A percentile compares a stretch with the other conserved stretches of the same genome.
These are phyloP conservation scores for Pseudolaguvia tuberculata DNA, from an alignment of 2,113 vertebrate genomes.

Conservation along the genomic window DNA sequence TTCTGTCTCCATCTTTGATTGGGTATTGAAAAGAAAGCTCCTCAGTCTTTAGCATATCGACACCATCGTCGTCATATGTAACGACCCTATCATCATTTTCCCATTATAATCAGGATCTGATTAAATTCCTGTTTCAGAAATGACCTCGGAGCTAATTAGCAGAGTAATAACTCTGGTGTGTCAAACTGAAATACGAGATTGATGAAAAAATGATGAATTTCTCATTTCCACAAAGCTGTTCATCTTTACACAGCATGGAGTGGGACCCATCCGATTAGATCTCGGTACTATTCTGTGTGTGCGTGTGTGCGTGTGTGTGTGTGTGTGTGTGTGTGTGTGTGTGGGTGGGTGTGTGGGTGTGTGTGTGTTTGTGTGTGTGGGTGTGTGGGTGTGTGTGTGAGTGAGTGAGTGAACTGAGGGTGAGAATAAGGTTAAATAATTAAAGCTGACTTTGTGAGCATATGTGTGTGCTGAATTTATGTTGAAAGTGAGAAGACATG, in stretches of 20 bases:
- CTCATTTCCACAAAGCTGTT: constrained; percentile 44
- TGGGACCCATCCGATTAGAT: constrained; percentile 49
- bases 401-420: neutral
- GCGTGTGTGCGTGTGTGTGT: neutral
- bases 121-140: constrained; percentile 64
- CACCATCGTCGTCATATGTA: constrained; percentile 61
- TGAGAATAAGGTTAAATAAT: constrained; percentile 15
- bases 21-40: constrained; percentile 44
- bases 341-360: constrained; percentile 19
- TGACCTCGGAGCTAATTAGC: constrained; percentile 68
- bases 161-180: constrained; percentile 63
- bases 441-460: neutral
- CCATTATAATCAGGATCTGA: constrained; percentile 68
- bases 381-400: neutral
- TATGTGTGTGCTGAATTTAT: neutral
- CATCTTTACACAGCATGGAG: constrained; percentile 47
- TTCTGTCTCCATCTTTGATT: constrained; percentile 38
- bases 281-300: constrained; percentile 51
- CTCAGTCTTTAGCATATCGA: constrained; percentile 57
- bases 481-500: neutral
- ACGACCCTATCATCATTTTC: constrained; percentile 64
- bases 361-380: neutral
- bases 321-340: neutral
- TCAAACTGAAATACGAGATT: constrained; percentile 61
- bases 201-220: constrained; percentile 59